Conservation (phyloP, 1,140 invertebrate species). For the Drosophila pectinifera region DNA sequence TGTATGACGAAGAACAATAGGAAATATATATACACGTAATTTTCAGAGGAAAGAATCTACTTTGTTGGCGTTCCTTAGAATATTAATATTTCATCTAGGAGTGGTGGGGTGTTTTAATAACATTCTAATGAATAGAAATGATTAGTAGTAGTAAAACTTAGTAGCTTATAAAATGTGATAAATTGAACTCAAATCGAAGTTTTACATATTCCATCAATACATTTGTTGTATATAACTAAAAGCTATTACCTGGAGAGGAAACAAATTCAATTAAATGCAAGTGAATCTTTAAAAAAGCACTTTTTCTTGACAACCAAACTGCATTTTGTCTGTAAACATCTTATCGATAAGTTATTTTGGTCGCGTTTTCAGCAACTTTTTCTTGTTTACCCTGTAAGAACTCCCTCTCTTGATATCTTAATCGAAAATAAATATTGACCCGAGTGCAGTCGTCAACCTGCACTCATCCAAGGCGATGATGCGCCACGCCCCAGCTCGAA, state of each 20-base stretch:
- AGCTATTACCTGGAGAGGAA: neutral
- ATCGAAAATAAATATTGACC: conserved; percentile 3
- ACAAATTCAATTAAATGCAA: neutral
- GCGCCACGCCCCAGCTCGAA: conserved; percentile 17
- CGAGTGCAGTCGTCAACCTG: conserved; percentile 38
- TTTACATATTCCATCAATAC: neutral
- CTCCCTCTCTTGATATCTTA: neutral
- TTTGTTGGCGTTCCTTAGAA: no score
- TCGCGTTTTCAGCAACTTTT: neutral
- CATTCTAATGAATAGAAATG: neutral
- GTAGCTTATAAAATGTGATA: no score
- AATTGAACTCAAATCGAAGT: no score
- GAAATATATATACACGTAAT: neutral
- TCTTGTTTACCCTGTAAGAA: no score
- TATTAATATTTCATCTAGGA: neutral
- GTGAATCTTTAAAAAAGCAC: neutral
- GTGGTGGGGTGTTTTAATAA: neutral
- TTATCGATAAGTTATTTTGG: neutral
- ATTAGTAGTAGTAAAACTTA: no score
- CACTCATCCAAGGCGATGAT: conserved; percentile 14
- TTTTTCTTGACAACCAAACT: neutral
- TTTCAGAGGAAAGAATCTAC: neutral
- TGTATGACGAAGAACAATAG: neutral
- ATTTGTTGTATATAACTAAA: neutral
- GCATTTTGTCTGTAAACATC: neutral